Conservation (phyloP, 1,140 invertebrate species). For the Leguminivora glycinivorella region DNA sequence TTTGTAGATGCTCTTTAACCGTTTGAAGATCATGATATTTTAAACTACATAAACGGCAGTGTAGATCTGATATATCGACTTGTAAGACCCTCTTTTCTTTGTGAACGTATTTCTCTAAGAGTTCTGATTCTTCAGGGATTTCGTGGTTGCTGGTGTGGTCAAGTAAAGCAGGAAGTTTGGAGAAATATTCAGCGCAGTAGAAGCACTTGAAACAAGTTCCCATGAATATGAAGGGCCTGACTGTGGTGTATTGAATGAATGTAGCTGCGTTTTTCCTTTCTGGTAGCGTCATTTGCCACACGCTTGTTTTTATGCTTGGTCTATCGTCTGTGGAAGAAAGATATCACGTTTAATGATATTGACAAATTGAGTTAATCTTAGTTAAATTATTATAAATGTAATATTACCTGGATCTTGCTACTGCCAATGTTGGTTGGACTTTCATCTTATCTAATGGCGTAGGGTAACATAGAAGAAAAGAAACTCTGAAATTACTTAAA, state of each 20-base stretch:
- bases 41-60: not conserved
- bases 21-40: conserved; percentile 8
- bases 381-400: not conserved
- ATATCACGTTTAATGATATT: conserved; percentile 11
- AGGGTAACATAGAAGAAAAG: not conserved
- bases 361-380: not conserved
- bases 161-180: not conserved
- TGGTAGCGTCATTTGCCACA: conserved; percentile 43
- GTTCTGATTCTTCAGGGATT: not conserved
- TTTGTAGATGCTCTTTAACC: not conserved
- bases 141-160: conserved; percentile 6
- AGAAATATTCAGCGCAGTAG: conserved; percentile 21
- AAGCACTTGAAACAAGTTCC: conserved; percentile 25
- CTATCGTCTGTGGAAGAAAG: conserved; percentile 40
- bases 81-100: conserved; percentile 23
- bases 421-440: not conserved
- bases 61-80: not conserved
- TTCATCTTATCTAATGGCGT: not conserved
- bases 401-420: not conserved
- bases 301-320: conserved; percentile 34
- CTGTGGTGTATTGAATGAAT: conserved; percentile 51
- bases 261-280: conserved; percentile 45
- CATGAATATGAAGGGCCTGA: conserved; percentile 32
- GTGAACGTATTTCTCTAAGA: conserved; percentile 19
- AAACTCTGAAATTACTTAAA: not conserved